phyloP scores from a whole-genome alignment of 1,140 invertebrate genomes.

The Scaptomyza hsui region DNA sequence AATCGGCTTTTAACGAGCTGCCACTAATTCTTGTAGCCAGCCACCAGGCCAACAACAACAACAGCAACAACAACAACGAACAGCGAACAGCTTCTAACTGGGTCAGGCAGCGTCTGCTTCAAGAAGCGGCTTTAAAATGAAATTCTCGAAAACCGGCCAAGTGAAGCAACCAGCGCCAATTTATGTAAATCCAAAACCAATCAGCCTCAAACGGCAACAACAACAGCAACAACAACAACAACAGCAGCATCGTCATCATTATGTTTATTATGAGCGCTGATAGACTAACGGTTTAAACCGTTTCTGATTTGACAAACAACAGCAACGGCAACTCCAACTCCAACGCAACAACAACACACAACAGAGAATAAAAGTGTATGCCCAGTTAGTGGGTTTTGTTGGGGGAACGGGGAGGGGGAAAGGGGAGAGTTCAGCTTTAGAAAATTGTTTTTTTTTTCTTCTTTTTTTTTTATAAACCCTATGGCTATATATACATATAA shows the following conservation, averaged over 20 bases:
- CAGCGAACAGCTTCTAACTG: constrained; percentile 44
- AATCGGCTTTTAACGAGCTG: constrained; percentile 48
- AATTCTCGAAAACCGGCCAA: constrained; percentile 59
- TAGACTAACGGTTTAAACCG: constrained; percentile 63
- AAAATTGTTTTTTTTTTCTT: constrained; percentile 12
- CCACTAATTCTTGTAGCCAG: constrained; percentile 40
- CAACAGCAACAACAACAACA: constrained; percentile 30
- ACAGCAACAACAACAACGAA: constrained; percentile 13
- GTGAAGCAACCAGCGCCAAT: constrained; percentile 68
- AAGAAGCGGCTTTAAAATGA: constrained; percentile 46
- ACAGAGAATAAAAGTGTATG: neutral
- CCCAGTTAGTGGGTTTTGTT: too few relatives aligned
- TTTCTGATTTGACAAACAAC: constrained; percentile 50
- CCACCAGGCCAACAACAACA: constrained; percentile 24
- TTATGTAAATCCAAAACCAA: constrained; percentile 81
- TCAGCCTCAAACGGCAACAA: constrained; percentile 62
- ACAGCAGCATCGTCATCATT: constrained; percentile 44
- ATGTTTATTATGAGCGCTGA: constrained; percentile 62
- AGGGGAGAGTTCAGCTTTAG: neutral
- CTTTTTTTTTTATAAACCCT: neutral
- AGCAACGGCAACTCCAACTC: constrained; percentile 6
- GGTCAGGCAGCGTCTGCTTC: constrained; percentile 56
- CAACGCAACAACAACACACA: neutral
- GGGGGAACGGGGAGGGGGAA: too few relatives aligned
- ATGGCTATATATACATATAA: neutral